Base-by-base conservation (phyloP, 2,888 invertebrate species). In the Sipha maydis region DNA sequence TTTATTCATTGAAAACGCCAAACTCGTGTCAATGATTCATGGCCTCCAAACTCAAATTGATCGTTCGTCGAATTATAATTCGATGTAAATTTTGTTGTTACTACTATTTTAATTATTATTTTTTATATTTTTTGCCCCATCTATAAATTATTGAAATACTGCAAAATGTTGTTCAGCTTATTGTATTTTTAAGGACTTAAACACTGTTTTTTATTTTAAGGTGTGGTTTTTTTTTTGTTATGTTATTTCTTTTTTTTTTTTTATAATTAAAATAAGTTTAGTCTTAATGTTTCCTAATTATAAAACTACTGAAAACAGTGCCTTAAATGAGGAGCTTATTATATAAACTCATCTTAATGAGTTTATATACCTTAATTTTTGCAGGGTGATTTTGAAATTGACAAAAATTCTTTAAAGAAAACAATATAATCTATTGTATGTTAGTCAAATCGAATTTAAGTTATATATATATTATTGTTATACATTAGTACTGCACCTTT, bases 1-100 rank as follows among this genome's bases (percentile, higher is more conserved):
- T 91, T 93, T 97, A 90, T 97, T 95, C 92, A 94, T 96, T 83
- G 97, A 97, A 92, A 97, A 97, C 93, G 95, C 96, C 85, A 95
- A 95, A 92, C 93, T 97, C 89, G 93, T 94, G 89, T 95, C 95
- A 34, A 94, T 94, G 86, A 92, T 94, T 34, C 94, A 94, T 91
- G 92, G 93, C 89, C 92, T 94, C 56, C 93, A 94, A 91, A 93
- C 94, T 91, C 93, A 94, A 94, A 0, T 93, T 93, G 7, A 93
- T 92, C 73, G 94, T 94, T 91, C 95, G 95, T 91, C 85, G 25
- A 89, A 48, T 54, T 83, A 82, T 31, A 89, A 89, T 82, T 89
- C 89, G 1, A 54, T 89, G 38, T 89, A 82, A 89, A 25, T n/a
- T 25, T 25, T 69, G 48, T 89, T 38, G 31, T 61, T 61, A 56